These are phyloP conservation scores for Himalopsyche phryganea DNA, from an alignment of 1,140 invertebrate genomes.

Conservation along the genomic window DNA sequence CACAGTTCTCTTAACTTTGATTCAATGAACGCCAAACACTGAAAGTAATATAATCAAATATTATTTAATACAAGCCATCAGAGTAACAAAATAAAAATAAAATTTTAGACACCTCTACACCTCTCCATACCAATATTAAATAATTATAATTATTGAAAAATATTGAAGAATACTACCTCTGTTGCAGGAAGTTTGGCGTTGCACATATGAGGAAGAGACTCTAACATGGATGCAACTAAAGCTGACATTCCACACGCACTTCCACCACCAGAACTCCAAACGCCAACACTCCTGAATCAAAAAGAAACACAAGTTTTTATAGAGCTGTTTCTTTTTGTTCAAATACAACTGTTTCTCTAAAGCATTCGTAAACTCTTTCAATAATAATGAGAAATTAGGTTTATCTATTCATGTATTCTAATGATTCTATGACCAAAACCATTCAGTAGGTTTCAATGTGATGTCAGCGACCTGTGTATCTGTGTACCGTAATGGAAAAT, in stretches of 20 bases:
- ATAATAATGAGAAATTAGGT: not conserved
- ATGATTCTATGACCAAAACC: no score
- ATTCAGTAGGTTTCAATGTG: no score
- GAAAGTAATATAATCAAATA: constrained; percentile 39
- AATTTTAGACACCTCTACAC: no score
- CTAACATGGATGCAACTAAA: constrained; percentile 78
- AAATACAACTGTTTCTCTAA: no score
- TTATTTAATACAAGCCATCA: not conserved
- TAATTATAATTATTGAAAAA: no score
- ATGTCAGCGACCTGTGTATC: no score
- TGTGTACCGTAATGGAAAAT: no score
- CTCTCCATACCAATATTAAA: no score
- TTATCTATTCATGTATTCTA: no score
- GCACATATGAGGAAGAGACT: constrained; percentile 75
- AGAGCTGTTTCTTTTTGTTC: not conserved
- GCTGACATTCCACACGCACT: constrained; percentile 72
- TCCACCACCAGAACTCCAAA: constrained; percentile 43
- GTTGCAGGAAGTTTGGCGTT: constrained; percentile 51
- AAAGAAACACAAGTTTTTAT: not conserved
- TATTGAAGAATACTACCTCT: constrained; percentile 48
- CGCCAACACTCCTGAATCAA: constrained; percentile 41
- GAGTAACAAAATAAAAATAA: no score
- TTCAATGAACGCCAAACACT: constrained; percentile 83
- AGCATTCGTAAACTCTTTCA: no score
- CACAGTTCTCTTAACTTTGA: constrained; percentile 81